Conservation (phyloP, 1,140 invertebrate species). For the Leptinotarsa texana region DNA sequence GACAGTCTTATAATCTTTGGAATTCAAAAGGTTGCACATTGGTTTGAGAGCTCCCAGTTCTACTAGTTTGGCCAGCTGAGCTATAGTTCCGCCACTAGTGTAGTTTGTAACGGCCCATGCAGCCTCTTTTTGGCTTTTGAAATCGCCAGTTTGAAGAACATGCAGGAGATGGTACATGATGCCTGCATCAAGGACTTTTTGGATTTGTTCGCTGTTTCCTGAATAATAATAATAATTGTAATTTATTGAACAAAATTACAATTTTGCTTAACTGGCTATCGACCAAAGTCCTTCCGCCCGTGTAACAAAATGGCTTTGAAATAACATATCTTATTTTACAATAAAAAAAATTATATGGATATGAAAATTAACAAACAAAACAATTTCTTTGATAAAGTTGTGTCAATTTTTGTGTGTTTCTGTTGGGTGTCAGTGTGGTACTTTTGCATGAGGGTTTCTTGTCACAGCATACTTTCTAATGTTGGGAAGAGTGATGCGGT, state of each 20-base stretch:
- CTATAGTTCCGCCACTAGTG: slow-evolving; percentile 93
- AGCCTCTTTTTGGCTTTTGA: slow-evolving; percentile 98
- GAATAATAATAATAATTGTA: slow-evolving; percentile 57
- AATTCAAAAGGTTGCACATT: slow-evolving; percentile 86
- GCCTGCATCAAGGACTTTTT: slow-evolving; percentile 93
- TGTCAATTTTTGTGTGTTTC: no score
- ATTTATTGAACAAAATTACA: neutral
- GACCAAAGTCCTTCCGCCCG: no score
- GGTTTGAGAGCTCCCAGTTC: slow-evolving; percentile 86
- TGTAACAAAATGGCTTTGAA: no score
- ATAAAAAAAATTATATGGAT: no score
- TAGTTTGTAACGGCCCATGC: slow-evolving; percentile 99
- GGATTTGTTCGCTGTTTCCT: slow-evolving; percentile 95
- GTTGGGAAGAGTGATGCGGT: no score
- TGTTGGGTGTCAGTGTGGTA: no score
- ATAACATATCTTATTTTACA: no score
- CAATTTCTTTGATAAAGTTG: no score
- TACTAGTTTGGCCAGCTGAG: slow-evolving; percentile 87
- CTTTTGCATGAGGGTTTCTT: no score
- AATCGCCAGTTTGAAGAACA: slow-evolving; percentile 91
- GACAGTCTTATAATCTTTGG: slow-evolving; percentile 81
- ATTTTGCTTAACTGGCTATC: no score
- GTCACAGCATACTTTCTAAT: no score
- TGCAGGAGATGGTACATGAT: slow-evolving; percentile 75
- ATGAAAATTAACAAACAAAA: no score